phyloP scores from a whole-genome alignment of 2,888 invertebrate species.

The Synanthedon vespiformis region DNA sequence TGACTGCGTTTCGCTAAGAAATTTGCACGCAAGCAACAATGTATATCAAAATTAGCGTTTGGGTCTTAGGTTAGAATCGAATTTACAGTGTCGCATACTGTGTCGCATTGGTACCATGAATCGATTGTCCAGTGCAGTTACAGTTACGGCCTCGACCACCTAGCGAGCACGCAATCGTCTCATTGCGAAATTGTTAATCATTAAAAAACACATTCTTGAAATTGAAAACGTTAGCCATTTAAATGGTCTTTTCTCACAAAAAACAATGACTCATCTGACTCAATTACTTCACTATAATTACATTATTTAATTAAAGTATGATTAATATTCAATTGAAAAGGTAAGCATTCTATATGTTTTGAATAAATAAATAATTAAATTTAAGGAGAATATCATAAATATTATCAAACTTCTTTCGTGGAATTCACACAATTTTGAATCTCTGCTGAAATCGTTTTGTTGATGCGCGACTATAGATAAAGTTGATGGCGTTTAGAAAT shows the following conservation, averaged over 20 bases:
- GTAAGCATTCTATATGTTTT: no score
- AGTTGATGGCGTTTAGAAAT: no score
- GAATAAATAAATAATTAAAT: no score
- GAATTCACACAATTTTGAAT: no score
- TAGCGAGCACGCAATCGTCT: constrained; percentile 55
- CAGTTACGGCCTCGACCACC: constrained; percentile 57
- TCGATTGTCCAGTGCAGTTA: constrained; percentile 63
- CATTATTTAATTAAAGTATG: background rate
- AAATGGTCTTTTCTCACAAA: background rate
- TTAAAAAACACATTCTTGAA: constrained; percentile 28
- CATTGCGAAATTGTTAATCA: constrained; percentile 34
- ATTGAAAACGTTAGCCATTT: constrained; percentile 12
- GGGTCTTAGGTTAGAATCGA: constrained; percentile 26
- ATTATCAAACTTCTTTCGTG: no score
- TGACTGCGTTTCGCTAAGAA: background rate
- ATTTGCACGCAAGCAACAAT: constrained; percentile 20
- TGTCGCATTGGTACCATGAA: constrained; percentile 59
- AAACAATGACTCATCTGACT: constrained; percentile 24
- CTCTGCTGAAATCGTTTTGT: no score
- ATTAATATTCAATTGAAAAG: no score
- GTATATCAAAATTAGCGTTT: constrained; percentile 21
- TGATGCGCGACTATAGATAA: no score
- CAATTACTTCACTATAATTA: constrained; percentile 22
- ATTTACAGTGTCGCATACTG: constrained; percentile 53
- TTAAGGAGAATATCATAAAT: no score